Evolutionary conservation across 2,113 vertebrate genomes (phyloP), one percentile per base, ranked within the genome.

Genomic region (Phaethon lepturus): DNA sequence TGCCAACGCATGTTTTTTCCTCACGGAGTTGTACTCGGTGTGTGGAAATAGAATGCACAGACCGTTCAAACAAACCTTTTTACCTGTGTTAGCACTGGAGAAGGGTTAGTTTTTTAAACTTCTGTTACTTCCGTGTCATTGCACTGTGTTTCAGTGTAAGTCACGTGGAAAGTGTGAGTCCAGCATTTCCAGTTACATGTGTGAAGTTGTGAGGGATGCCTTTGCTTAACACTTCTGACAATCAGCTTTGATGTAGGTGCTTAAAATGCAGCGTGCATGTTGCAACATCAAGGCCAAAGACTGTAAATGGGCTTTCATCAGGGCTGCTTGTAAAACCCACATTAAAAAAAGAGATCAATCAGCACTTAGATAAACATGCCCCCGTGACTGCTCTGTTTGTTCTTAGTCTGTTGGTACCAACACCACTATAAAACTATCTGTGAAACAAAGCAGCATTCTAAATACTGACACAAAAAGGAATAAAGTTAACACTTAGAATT

Each of bases 11-110:
- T 2, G 28, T 31, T 5, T 22, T 28, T 45, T 17, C 17, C 29
- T 29, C 26, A 0, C 0, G 4, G 60, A 29, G 22, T 1, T 17
- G 59, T 2, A 1, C 59, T 66, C 0, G 0, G 4, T 7, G 38
- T 3, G 59, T 11, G 76, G 40, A 13, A 55, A 49, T 2, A 2
- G n/a, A 63, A 35, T 2, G 7, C 40, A 6, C 44, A 7, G 16
- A 17, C 23, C 1, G 63, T 31, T 45, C 10, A 17, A 6, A 22
- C 5, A 0, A 72, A 22, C 17, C 50, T 31, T 28, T 35, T 4
- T 4, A 56, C 50, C 26, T 7, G 17, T 4, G 0, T 24, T 60
- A 31, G 58, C 35, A 3, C 31, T 19, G 63, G 38, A 33, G 18
- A 52, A 42, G 10, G 35, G 28, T 5, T 1, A 1, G 29, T 47